Percentiles rank a stretch among this genome's conserved stretches.
Conservation (phyloP, 2,113 vertebrate genomes). For the Anoura caudifer region DNA sequence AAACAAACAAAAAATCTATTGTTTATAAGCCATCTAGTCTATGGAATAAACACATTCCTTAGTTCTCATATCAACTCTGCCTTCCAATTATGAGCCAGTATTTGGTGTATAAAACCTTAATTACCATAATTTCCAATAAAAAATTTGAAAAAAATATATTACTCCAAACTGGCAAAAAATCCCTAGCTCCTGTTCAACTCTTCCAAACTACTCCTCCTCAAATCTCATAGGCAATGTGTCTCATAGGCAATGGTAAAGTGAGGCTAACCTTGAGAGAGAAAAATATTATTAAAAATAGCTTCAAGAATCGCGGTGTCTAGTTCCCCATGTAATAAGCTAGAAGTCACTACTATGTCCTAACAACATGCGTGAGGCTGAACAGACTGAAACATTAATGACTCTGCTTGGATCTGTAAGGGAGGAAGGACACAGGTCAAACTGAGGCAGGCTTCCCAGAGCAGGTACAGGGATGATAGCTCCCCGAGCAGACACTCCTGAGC, state of each 20-base stretch:
- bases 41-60: not conserved
- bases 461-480: no score
- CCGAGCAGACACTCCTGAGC: not conserved
- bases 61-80: not conserved
- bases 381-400: not conserved
- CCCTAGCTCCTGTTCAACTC: not conserved
- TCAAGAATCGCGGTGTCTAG: not conserved
- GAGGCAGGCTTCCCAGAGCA: not conserved
- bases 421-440: not conserved
- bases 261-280: not conserved
- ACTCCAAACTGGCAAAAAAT: not conserved
- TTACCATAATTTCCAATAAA: not conserved
- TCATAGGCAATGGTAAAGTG: not conserved
- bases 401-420: not conserved
- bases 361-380: not conserved
- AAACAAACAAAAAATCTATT: not conserved
- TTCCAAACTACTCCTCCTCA: not conserved
- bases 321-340: not conserved
- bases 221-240: not conserved
- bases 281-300: not conserved
- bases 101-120: not conserved
- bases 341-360: not conserved
- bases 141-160: not conserved
- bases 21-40: not conserved
- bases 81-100: not conserved